phyloP scores from a whole-genome alignment of 1,140 invertebrate genomes.

The Trypoxylus dichotomus region DNA sequence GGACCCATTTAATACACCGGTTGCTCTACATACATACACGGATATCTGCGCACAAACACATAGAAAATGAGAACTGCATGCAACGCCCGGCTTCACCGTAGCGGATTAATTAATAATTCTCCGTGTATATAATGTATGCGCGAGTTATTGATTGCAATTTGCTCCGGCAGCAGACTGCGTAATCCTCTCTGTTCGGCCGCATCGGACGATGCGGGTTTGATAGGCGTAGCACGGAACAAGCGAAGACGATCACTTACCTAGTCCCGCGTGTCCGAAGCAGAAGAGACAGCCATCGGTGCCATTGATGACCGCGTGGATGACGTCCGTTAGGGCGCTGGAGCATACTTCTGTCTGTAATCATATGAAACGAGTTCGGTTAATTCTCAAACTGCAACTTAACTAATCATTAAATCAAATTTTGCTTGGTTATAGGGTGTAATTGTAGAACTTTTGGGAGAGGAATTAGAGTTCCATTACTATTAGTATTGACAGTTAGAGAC shows the following conservation, averaged over 20 bases:
- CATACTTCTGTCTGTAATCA: constrained; percentile 85
- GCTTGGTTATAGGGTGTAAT: background rate
- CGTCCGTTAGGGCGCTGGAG: constrained; percentile 85
- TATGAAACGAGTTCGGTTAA: constrained; percentile 16
- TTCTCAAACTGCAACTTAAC: constrained; percentile 8
- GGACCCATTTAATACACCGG: background rate
- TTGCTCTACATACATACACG: background rate
- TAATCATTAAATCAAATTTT: background rate
- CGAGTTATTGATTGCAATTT: constrained; percentile 21
- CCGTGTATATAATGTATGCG: constrained; percentile 17
- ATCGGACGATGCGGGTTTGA: background rate
- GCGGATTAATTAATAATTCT: constrained; percentile 11
- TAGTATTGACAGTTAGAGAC: too few species aligned
- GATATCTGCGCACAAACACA: background rate
- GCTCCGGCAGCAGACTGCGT: constrained; percentile 4
- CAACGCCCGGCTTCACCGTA: background rate
- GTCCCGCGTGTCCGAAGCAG: constrained; percentile 86
- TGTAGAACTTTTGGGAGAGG: background rate
- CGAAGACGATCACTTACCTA: constrained; percentile 66
- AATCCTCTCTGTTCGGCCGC: background rate
- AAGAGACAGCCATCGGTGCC: constrained; percentile 92
- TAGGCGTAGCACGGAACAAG: background rate
- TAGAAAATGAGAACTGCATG: background rate
- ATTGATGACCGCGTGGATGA: constrained; percentile 91
- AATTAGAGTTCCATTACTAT: too few species aligned